Percentiles rank a stretch among this genome's conserved stretches.
Evolutionary conservation across 1,140 invertebrate genomes (phyloP).

Genomic region (Ctenoplectra terminalis): DNA sequence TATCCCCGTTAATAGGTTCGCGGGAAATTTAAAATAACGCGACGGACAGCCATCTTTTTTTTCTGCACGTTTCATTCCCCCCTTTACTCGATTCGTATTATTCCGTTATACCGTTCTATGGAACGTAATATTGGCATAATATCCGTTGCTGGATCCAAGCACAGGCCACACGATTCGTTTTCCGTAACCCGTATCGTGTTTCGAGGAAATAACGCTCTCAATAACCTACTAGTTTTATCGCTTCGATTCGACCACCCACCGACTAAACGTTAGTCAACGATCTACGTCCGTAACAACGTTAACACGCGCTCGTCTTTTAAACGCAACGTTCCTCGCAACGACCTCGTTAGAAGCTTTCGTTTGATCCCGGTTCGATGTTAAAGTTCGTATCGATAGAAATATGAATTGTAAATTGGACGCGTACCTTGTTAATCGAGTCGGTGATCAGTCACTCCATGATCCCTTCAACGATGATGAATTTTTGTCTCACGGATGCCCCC

Average conservation of each 20-base stretch:
- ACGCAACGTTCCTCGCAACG: too few species aligned
- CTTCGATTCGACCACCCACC: neutral
- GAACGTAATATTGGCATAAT: neutral
- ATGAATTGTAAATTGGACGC: neutral
- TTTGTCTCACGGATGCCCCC: neutral
- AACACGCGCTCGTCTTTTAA: neutral
- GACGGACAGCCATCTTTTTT: neutral
- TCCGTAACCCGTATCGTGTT: neutral
- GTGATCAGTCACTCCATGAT: conserved; percentile 48
- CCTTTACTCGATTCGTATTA: too few species aligned
- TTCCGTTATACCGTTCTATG: too few species aligned
- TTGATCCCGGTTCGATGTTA: neutral
- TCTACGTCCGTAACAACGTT: neutral
- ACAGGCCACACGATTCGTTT: neutral
- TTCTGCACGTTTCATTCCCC: too few species aligned
- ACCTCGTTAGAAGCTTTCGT: neutral
- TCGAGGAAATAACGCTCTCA: neutral
- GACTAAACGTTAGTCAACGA: neutral
- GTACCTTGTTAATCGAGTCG: conserved; percentile 10
- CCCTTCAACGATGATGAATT: neutral
- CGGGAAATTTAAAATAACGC: too few species aligned
- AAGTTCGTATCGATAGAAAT: neutral
- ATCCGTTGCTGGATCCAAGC: neutral
- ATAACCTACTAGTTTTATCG: conserved; percentile 15
- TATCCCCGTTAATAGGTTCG: too few species aligned